Base-by-base conservation (phyloP, 2,113 vertebrate species). In the Hassar affinis region DNA sequence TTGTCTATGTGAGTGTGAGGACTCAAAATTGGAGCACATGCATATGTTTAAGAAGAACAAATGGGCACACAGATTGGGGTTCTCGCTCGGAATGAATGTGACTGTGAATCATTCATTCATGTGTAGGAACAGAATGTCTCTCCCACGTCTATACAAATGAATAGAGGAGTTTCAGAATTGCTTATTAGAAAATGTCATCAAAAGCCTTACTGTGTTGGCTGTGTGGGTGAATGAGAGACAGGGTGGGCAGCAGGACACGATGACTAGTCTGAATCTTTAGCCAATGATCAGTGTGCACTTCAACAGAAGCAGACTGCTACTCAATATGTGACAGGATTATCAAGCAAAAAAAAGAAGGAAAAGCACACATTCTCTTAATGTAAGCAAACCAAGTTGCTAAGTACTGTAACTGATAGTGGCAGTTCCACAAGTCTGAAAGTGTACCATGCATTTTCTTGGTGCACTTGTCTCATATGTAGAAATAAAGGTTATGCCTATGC, bases 71-170 rank as follows among this genome's bases (percentile, higher is more conserved):
- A 77, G 52, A 77, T 77, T 56, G 30, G 30, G 56, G 30, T 82
- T 82, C 79, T 42, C 79, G 69, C 14, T 56, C 69, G 38, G 59
- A 82, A 76, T 45, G 56, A 84, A 64, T 78, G 71, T 81, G 61
- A 87, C 74, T 71, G 54, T 75, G 2, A 84, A 84, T 87, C 78
- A 85, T 82, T 82, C 76, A 77, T 64, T 74, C 10, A 51, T 79
- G 85, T 84, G 75, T 86, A 66, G 85, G 85, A 75, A 71, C 76
- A 49, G 66, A 61, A 82, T 25, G 52, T 30, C 17, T 84, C 85
- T 79, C 87, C 87, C 81, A 85, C 88, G 22, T 57, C 52, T 84
- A 80, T 78, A 72, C 75, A 87, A 79, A 88, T 88, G 82, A 88
- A 85, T 82, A 51, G 74, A 78, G 15, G 79, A 56, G 66, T 79